phyloP scores from a whole-genome alignment of 2,888 invertebrate genomes.

The Hemithea aestivaria region DNA sequence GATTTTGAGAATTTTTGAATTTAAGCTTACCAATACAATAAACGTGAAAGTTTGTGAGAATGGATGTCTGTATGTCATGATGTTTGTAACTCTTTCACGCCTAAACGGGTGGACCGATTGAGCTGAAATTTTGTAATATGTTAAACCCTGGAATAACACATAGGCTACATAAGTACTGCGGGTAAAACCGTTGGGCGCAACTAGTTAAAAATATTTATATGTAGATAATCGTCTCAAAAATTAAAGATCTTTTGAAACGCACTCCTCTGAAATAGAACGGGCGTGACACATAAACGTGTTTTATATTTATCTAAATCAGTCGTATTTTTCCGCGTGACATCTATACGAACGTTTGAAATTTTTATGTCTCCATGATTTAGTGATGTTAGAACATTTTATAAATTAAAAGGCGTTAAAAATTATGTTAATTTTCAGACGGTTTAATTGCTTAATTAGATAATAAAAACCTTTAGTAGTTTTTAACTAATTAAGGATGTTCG shows the following conservation, averaged over 20 bases:
- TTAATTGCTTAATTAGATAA: slow-evolving; percentile 28
- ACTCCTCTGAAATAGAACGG: slow-evolving; percentile 35
- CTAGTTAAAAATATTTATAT: too few species aligned
- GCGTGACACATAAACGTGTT: slow-evolving; percentile 33
- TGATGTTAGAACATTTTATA: slow-evolving; percentile 31
- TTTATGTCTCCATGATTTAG: slow-evolving; percentile 37
- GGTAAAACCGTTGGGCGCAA: too few species aligned
- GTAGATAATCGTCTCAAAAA: too few species aligned
- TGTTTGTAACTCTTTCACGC: too few species aligned
- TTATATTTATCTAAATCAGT: slow-evolving; percentile 12
- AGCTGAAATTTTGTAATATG: too few species aligned
- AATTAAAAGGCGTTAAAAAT: slow-evolving; percentile 15
- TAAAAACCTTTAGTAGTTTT: slow-evolving; percentile 13
- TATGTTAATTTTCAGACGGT: slow-evolving; percentile 22
- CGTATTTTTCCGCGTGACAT: slow-evolving; percentile 29
- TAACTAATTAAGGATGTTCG: slow-evolving; percentile 43
- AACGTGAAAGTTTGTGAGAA: too few species aligned
- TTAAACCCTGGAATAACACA: too few species aligned
- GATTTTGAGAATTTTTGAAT: too few species aligned
- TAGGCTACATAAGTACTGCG: too few species aligned
- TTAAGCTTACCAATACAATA: too few species aligned
- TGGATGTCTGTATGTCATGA: too few species aligned
- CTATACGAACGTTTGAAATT: slow-evolving; percentile 32
- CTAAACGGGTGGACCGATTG: too few species aligned
- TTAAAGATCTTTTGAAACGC: slow-evolving; percentile 40